These are phyloP conservation scores for Conops quadrifasciatus DNA, from an alignment of 2,888 invertebrate genomes.

Conservation along the genomic window DNA sequence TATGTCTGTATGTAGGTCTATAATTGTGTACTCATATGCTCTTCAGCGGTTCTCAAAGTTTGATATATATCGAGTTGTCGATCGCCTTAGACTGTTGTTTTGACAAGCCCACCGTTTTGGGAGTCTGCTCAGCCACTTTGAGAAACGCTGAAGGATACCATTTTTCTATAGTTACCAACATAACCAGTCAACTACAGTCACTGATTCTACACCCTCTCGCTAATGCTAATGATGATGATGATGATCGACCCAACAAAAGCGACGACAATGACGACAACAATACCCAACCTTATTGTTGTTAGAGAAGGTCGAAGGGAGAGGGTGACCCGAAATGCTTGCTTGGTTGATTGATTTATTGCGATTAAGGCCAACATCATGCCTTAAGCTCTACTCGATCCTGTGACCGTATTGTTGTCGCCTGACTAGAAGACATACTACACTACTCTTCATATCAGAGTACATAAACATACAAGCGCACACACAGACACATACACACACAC, in stretches of 20 bases:
- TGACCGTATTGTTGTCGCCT: conserved; percentile 28
- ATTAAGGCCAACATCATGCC: conserved; percentile 32
- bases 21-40: too few species aligned
- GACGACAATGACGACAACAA: conserved; percentile 7
- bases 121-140: too few species aligned
- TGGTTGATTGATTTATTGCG: conserved; percentile 35
- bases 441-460: not conserved
- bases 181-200: not conserved
- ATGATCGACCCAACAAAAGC: too few species aligned
- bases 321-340: not conserved
- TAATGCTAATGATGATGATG: too few species aligned
- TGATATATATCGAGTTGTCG: too few species aligned
- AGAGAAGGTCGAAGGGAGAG: not conserved
- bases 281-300: too few species aligned
- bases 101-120: too few species aligned
- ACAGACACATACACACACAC: not conserved
- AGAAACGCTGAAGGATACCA: too few species aligned
- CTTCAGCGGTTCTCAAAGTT: too few species aligned
- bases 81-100: too few species aligned
- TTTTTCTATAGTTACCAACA: not conserved
- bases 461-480: not conserved
- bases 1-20: too few species aligned
- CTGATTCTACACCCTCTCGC: too few species aligned
- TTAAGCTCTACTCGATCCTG: conserved; percentile 14
- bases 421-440: conserved; percentile 11